Percentiles rank a stretch among this genome's conserved stretches.
phyloP scores from a whole-genome alignment of 2,797 vertebrate genomes.

The Premnoplex brunnescens region DNA sequence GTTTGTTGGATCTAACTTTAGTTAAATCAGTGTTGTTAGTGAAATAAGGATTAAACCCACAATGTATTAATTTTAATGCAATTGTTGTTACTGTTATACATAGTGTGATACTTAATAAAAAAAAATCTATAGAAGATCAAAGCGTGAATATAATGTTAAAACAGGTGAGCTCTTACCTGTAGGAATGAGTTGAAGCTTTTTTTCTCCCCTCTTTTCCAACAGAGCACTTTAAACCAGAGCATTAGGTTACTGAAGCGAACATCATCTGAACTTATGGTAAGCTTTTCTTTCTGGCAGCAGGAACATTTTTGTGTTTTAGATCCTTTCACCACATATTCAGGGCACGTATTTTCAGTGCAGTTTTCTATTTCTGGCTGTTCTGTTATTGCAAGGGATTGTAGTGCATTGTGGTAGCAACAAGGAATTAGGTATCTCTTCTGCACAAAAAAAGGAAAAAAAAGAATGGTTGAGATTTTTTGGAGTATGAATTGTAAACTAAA shows the following conservation, averaged over 20 bases:
- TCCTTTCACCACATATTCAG: accelerated
- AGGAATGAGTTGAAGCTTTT: not conserved
- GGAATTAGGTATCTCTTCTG: not conserved
- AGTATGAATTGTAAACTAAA: not conserved
- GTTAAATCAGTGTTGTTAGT: not conserved
- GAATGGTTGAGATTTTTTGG: not conserved
- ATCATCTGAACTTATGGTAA: conserved; percentile 83
- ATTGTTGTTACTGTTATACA: not conserved
- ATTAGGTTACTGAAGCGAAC: conserved; percentile 84
- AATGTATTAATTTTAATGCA: not conserved
- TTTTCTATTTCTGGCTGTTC: not conserved
- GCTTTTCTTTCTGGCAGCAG: conserved; percentile 10
- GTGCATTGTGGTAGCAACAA: not conserved
- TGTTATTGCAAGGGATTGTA: not conserved
- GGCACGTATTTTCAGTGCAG: not conserved
- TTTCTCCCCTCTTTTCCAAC: not conserved
- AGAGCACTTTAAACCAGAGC: conserved; percentile 86
- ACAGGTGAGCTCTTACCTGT: not conserved
- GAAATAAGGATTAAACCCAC: not conserved
- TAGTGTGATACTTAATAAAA: not conserved
- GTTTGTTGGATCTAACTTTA: not conserved
- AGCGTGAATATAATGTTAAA: not conserved
- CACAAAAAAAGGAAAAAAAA: not conserved
- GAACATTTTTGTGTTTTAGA: not conserved
- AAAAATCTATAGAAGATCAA: not conserved